phyloP scores from a whole-genome alignment of 2,888 invertebrate genomes.

The Microchrysa polita region DNA sequence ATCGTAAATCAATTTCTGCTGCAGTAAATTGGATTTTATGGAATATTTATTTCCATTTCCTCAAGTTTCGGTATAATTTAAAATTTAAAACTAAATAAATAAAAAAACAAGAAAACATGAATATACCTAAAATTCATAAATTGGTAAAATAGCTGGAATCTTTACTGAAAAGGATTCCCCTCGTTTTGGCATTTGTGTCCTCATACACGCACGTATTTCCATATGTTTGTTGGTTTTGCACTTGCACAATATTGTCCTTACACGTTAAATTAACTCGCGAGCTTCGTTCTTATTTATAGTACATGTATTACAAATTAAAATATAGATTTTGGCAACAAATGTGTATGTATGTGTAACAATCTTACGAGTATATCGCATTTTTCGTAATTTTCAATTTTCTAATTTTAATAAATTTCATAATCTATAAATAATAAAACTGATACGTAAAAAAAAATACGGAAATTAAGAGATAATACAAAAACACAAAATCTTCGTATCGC shows the following conservation, averaged over 20 bases:
- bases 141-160: neutral
- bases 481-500: constrained; percentile 27
- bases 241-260: too few species aligned
- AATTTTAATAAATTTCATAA: constrained; percentile 14
- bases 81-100: too few species aligned
- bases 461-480: neutral
- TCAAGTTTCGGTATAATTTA: too few species aligned
- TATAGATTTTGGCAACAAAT: constrained; percentile 18
- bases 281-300: too few species aligned
- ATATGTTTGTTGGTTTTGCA: too few species aligned
- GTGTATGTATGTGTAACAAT: constrained; percentile 18
- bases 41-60: too few species aligned
- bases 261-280: too few species aligned
- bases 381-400: neutral
- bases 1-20: too few species aligned
- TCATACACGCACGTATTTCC: neutral
- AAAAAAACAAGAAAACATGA: constrained; percentile 12
- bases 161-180: neutral
- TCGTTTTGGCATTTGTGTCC: neutral
- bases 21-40: too few species aligned
- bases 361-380: constrained; percentile 16
- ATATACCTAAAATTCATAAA: constrained; percentile 8
- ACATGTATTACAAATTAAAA: too few species aligned
- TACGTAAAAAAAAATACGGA: neutral
- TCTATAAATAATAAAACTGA: constrained; percentile 31